Evolutionary conservation across 1,140 invertebrate genomes (phyloP), one percentile per base, ranked within the genome.

Genomic region (Drosophila kepulauana): DNA sequence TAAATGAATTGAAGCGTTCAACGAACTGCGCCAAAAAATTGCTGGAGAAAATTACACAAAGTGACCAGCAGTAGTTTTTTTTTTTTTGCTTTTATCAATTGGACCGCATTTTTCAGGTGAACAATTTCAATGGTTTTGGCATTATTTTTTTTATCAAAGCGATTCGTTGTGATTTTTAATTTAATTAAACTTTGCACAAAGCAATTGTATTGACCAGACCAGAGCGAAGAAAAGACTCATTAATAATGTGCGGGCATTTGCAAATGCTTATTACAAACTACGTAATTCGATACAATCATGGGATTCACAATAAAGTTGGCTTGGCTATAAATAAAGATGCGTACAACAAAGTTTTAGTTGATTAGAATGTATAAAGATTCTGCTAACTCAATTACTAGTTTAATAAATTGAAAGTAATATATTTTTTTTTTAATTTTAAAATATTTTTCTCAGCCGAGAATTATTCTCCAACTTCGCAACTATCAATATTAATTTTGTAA

Each of bases 151-250:
- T 28, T 7, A 63, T 54, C 48, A 69, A 41, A 48, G 25, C 61
- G 69, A 75, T 80, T 70, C 43, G 67, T 13, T 68, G 58, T 43
- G 67, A 65, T 68, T 78, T 79, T 62, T 33, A 57, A 56, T 59
- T 30, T 46, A 45, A 46, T 68, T 69, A 69, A 72, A 61, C 35
- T 62, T 41, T 46, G 45, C 33, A 38, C 33, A 56, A 56, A 10
- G 52, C 15, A 8, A 16, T 48, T 48, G 13, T 48, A 13, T 20
- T 20, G 15, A 3, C 16, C 38, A n/a, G 8, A 41, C 11, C 6
- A 4, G 20, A 3, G 11, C 2, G 0, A 2, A 54, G 20, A 33
- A 54, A 54, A 33, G n/a, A 30, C 1, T 49, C 15, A 13, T 33
- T 16, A 54, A 54, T 33, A 54, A 54, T 33, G 30, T 35, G 11